A percentile compares a stretch with the other conserved stretches of the same genome.
These are phyloP conservation scores for Epistrophe eligans DNA, from an alignment of 2,888 invertebrate genomes.

Conservation along the genomic window DNA sequence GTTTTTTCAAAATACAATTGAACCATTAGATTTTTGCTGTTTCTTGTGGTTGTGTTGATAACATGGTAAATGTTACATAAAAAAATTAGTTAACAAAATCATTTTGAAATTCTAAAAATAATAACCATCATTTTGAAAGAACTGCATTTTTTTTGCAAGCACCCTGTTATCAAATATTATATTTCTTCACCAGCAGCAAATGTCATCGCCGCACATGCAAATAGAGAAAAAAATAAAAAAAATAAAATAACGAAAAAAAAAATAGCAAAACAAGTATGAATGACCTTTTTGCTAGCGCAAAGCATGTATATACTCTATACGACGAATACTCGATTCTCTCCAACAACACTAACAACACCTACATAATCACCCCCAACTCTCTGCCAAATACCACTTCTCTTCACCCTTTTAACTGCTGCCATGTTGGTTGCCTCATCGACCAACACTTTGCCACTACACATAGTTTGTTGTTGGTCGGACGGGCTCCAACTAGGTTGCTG, in stretches of 20 bases:
- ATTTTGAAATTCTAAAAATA: neutral
- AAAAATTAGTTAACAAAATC: neutral
- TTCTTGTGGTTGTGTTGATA: too few relatives aligned
- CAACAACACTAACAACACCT: slow-evolving; percentile 44
- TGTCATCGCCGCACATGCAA: slow-evolving; percentile 71
- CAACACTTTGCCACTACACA: slow-evolving; percentile 58
- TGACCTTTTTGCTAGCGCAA: slow-evolving; percentile 74
- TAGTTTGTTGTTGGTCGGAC: slow-evolving; percentile 46
- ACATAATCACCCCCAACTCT: slow-evolving; percentile 48
- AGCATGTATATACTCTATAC: slow-evolving; percentile 39
- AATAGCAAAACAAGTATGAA: slow-evolving; percentile 72
- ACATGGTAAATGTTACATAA: too few relatives aligned
- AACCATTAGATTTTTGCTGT: too few relatives aligned
- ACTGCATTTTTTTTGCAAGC: slow-evolving; percentile 23
- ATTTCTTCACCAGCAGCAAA: slow-evolving; percentile 59
- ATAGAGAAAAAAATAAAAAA: slow-evolving; percentile 40
- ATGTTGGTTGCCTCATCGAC: slow-evolving; percentile 22
- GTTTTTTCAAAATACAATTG: too few relatives aligned
- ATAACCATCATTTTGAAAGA: neutral
- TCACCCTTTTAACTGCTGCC: neutral
- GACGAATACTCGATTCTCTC: slow-evolving; percentile 72
- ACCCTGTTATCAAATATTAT: slow-evolving; percentile 64
- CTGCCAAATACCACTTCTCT: slow-evolving; percentile 42
- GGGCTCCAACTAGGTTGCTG: slow-evolving; percentile 67
- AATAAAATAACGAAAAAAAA: slow-evolving; percentile 7